phyloP scores from a whole-genome alignment of 2,888 invertebrate genomes.

The Eristalinus aeneus region DNA sequence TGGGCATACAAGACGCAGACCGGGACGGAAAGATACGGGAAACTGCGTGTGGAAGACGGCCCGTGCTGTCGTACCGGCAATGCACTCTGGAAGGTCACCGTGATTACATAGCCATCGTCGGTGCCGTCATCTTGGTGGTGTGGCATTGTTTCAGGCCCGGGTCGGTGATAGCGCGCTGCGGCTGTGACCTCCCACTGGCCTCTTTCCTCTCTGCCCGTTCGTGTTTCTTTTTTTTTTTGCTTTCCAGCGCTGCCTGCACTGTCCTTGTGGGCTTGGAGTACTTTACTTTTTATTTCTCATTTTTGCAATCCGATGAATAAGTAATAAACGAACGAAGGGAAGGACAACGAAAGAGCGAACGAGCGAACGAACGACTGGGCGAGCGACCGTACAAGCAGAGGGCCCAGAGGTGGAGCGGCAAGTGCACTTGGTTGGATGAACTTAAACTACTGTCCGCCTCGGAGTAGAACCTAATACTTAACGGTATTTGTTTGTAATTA shows the following conservation, averaged over 20 bases:
- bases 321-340: slow-evolving; percentile 55
- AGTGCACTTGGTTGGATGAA: slow-evolving; percentile 62
- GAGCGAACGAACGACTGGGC: too few species aligned
- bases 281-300: slow-evolving; percentile 31
- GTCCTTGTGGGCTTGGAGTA: slow-evolving; percentile 15
- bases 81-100: slow-evolving; percentile 40
- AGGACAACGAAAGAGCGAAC: not conserved
- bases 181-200: not conserved
- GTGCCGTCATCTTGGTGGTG: slow-evolving; percentile 8
- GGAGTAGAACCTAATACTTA: slow-evolving; percentile 61
- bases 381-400: too few species aligned
- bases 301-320: slow-evolving; percentile 60
- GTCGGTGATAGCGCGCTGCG: not conserved
- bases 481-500: slow-evolving; percentile 78
- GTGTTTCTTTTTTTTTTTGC: not conserved
- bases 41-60: slow-evolving; percentile 19
- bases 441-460: slow-evolving; percentile 34
- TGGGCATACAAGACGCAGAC: slow-evolving; percentile 11
- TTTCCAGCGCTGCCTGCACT: not conserved
- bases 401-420: slow-evolving; percentile 39
- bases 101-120: not conserved
- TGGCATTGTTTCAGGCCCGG: slow-evolving; percentile 11
- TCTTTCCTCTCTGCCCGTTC: not conserved
- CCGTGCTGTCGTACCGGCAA: not conserved
- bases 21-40: not conserved